phyloP scores from a whole-genome alignment of 2,888 invertebrate genomes.

The Sclerodermus sp. region DNA sequence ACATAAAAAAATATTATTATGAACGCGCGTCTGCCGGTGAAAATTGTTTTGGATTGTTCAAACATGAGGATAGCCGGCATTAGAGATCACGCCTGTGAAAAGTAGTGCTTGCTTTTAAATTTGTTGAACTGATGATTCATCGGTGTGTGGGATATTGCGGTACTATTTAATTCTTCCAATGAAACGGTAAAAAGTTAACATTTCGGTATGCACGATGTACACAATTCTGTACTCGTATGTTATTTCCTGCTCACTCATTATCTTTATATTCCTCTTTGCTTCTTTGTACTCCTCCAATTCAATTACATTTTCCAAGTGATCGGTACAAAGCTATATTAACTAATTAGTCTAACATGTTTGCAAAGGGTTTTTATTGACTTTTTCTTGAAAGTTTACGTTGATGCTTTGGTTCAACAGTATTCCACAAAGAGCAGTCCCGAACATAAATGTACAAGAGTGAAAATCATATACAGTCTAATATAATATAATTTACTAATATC shows the following conservation, averaged over 20 bases:
- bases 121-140: constrained; percentile 25
- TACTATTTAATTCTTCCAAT: constrained; percentile 32
- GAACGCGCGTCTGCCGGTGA: constrained; percentile 25
- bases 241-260: constrained; percentile 16
- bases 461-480: neutral
- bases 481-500: neutral
- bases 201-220: constrained; percentile 20
- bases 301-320: constrained; percentile 15
- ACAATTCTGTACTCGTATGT: constrained; percentile 20
- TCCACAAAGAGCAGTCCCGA: neutral
- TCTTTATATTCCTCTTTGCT: constrained; percentile 11
- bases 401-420: neutral
- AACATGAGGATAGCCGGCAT: constrained; percentile 25
- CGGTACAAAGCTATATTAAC: constrained; percentile 13
- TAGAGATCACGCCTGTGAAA: constrained; percentile 24
- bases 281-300: constrained; percentile 13
- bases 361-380: constrained; percentile 1
- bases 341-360: constrained; percentile 19
- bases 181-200: constrained; percentile 23
- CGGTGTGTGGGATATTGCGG: constrained; percentile 26
- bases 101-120: constrained; percentile 27
- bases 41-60: constrained; percentile 26
- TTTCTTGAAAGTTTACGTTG: neutral
- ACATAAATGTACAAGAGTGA: neutral
- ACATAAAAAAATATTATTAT: constrained; percentile 23